phyloP scores from a whole-genome alignment of 2,888 invertebrate genomes.

The Smittia sp. region DNA sequence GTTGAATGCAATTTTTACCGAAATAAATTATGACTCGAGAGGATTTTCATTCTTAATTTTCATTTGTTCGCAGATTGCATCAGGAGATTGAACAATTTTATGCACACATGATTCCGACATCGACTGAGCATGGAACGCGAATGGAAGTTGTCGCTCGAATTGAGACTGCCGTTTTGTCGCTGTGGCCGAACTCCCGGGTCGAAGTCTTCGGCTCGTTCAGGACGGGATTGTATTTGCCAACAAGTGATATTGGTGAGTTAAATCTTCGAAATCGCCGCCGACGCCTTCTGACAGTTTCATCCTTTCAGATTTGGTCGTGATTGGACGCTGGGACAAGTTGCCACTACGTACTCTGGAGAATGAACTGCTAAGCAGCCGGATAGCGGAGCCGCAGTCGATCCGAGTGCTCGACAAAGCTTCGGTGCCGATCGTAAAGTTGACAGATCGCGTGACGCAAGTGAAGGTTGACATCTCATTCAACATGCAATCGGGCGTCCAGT shows the following conservation, averaged over 20 bases:
- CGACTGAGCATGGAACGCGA: constrained; percentile 86
- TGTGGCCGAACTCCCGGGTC: constrained; percentile 93
- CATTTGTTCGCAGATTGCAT: constrained; percentile 67
- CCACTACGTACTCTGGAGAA: constrained; percentile 89
- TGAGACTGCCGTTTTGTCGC: constrained; percentile 76
- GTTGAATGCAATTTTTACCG: neutral
- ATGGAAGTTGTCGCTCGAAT: constrained; percentile 87
- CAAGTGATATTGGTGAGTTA: constrained; percentile 69
- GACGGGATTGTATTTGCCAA: constrained; percentile 95
- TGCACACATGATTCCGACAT: constrained; percentile 89
- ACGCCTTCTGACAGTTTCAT: neutral
- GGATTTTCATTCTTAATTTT: constrained; percentile 15
- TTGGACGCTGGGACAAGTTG: constrained; percentile 85
- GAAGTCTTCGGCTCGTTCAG: constrained; percentile 98
- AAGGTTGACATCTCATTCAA: constrained; percentile 99
- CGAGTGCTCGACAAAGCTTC: constrained; percentile 97
- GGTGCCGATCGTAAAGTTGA: constrained; percentile 97
- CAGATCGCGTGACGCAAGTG: constrained; percentile 75
- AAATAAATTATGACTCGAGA: neutral
- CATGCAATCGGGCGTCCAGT: constrained; percentile 96
- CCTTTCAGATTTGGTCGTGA: constrained; percentile 60
- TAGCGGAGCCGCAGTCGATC: constrained; percentile 84
- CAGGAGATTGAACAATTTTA: constrained; percentile 98
- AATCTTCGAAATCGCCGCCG: neutral
- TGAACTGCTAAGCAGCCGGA: constrained; percentile 82